Evolutionary conservation across 2,888 invertebrate species (phyloP).

Genomic region (Calliphora vomitoria): DNA sequence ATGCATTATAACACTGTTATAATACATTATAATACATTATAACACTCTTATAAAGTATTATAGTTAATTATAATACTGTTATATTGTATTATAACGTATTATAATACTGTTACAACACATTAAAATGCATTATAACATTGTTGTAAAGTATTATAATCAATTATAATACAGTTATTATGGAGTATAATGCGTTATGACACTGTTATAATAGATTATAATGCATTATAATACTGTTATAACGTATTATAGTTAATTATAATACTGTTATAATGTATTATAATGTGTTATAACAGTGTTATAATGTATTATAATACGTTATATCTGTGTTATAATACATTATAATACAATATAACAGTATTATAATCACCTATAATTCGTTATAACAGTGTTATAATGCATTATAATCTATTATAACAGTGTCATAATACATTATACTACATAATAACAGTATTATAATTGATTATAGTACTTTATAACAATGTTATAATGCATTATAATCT

Average conservation of each 20-base stretch:
- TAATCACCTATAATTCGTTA: slow-evolving; percentile 5
- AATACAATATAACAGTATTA: neutral
- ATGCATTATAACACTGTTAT: neutral
- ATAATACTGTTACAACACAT: neutral
- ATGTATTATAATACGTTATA: neutral
- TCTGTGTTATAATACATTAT: neutral
- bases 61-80: neutral
- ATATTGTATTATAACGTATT: neutral
- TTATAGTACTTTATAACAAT: neutral
- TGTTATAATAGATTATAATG: neutral
- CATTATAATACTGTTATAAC: neutral
- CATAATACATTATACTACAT: neutral
- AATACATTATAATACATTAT: neutral
- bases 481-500: neutral
- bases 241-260: slow-evolving; percentile 5
- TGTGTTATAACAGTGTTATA: neutral
- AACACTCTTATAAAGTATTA: neutral
- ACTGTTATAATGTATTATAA: neutral
- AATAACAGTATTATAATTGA: neutral
- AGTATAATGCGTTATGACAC: neutral
- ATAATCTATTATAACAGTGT: neutral
- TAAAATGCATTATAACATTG: neutral
- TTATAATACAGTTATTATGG: slow-evolving; percentile 12
- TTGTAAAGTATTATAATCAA: neutral
- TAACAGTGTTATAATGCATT: neutral